phyloP scores from a whole-genome alignment of 2,797 vertebrate species.

The Micrastur ruficollis region DNA sequence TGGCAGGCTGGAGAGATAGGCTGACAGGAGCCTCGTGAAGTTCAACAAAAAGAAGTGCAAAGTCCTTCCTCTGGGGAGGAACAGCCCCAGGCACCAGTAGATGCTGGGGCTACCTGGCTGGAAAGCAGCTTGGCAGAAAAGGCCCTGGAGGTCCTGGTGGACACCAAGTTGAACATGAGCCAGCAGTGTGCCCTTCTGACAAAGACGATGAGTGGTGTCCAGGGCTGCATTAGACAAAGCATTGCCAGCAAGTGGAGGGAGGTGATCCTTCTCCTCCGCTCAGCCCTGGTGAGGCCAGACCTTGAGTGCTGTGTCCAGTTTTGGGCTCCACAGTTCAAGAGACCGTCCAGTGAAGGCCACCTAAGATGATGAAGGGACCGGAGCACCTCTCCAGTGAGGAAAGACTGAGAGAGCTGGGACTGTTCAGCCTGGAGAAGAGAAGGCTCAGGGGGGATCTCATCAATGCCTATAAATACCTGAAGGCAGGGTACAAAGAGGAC shows the following conservation, averaged over 20 bases:
- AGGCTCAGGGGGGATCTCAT: neutral
- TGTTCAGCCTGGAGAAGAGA: neutral
- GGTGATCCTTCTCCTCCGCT: neutral
- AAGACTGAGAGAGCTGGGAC: neutral
- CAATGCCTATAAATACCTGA: neutral
- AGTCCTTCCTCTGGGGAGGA: neutral
- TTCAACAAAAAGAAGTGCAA: neutral
- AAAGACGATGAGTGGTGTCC: neutral
- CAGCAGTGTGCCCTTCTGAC: neutral
- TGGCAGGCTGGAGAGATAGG: neutral
- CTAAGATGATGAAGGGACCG: neutral
- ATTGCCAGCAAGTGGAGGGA: neutral
- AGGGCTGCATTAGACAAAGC: neutral
- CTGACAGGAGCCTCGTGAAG: neutral
- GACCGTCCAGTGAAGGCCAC: neutral
- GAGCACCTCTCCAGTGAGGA: neutral
- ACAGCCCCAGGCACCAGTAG: neutral
- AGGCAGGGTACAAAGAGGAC: neutral
- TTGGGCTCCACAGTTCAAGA: neutral
- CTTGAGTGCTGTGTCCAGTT: neutral
- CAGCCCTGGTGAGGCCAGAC: neutral
- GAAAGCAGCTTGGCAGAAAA: neutral
- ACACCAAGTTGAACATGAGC: neutral
- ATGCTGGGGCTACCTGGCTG: fast-evolving
- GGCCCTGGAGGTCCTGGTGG: neutral